Evolutionary conservation across 2,888 invertebrate genomes (phyloP).

Genomic region (Metacarcinus magister): DNA sequence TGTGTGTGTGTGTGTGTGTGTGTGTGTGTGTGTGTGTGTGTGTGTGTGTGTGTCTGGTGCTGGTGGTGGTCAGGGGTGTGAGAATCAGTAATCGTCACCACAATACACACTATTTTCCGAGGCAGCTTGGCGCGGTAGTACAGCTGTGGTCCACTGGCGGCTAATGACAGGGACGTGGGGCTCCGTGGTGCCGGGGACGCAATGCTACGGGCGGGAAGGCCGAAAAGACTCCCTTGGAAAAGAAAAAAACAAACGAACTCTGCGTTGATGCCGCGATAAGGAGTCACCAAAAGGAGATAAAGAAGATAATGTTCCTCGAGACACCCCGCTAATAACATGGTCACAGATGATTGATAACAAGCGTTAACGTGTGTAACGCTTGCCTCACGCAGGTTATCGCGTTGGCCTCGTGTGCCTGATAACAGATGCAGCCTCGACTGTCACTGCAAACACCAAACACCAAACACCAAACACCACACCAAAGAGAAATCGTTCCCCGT

Average conservation of each 20-base stretch:
- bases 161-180: neutral
- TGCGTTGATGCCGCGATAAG: neutral
- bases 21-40: too few relatives aligned
- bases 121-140: neutral
- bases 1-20: neutral
- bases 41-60: neutral
- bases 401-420: neutral
- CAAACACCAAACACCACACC: neutral
- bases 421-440: neutral
- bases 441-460: neutral
- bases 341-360: neutral
- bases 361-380: neutral
- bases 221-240: neutral
- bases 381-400: neutral
- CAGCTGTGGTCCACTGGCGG: neutral
- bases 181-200: neutral
- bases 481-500: neutral
- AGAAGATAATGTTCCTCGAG: neutral
- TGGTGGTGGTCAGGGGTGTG: neutral
- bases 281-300: neutral
- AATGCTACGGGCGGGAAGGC: neutral
- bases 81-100: neutral
- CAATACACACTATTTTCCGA: neutral
- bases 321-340: constrained; percentile 1
- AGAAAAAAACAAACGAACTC: neutral